Evolutionary conservation across 2,113 vertebrate genomes (phyloP), one percentile per base, ranked within the genome.

Genomic region (Boulengeromyrus knoepffleri): DNA sequence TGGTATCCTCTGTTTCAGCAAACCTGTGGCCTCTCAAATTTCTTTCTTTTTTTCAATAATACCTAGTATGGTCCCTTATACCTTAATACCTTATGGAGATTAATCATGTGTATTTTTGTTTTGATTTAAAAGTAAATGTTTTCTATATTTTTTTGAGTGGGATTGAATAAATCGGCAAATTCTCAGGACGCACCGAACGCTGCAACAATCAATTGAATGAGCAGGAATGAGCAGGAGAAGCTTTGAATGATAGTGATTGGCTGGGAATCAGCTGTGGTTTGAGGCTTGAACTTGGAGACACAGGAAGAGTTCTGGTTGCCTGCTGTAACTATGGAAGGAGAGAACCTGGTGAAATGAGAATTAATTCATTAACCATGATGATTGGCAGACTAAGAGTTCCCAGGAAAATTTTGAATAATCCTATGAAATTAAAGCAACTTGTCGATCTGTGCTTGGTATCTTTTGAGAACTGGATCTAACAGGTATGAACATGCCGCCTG

Each of bases 371-470:
- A 74, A 39, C 31, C 70, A 39, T 77, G 66, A 70, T 70, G 70
- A 77, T 9, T 39, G 36, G 31, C 36, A 42, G 39, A 27, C 31
- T 90, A 88, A 89, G 88, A 91, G 91, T 90, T 91, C 70, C 66
- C 88, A 90, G 83, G 83, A 19, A 77, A 77, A 39, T 10, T 27
- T 27, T 8, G 46, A 87, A 87, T 39, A 42, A 80, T 19, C 74
- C 36, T 42, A 36, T 50, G n/a, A 50, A 36, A 87, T 87, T 7
- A 53, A 85, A 85, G 45, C 83, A 19, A 42, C 74, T 39, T 42
- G 45, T 85, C 47, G 3, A 8, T 85, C 83, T 53, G 46, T 36
- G n/a, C 2, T 31, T 39, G n/a, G 27, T 21, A 47, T 47, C 85
- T 87, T 56, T 56, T 13, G 50, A 49, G n/a, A 87, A 74, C 2